A percentile compares a stretch with the other conserved stretches of the same genome.
Conservation (phyloP, 2,113 vertebrate species). For the Dicrurus megarhynchus region DNA sequence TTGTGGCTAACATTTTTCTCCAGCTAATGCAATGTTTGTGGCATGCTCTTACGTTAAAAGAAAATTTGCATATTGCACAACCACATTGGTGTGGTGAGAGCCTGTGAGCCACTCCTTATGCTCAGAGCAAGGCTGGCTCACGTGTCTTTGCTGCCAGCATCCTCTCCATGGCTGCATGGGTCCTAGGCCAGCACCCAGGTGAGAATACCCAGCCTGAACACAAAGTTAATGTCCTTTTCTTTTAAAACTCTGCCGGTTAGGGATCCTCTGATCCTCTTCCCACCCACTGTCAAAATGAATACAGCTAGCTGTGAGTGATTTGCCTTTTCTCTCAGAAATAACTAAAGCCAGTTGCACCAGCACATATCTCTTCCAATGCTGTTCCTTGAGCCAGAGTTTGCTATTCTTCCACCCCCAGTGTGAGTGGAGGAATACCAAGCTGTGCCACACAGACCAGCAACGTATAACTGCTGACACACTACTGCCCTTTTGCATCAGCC, state of each 20-base stretch:
- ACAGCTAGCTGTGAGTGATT: neutral
- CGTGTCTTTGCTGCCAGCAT: neutral
- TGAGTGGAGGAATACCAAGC: neutral
- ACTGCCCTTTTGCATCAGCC: neutral
- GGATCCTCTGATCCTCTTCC: neutral
- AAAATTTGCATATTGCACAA: neutral
- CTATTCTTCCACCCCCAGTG: neutral
- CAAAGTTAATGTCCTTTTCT: neutral
- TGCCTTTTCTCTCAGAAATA: neutral
- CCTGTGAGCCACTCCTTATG: neutral
- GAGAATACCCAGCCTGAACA: neutral
- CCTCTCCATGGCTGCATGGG: neutral
- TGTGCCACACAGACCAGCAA: neutral
- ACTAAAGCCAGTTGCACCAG: neutral
- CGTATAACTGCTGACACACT: accelerated
- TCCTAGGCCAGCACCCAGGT: neutral
- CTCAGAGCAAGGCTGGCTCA: neutral
- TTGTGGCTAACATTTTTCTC: neutral
- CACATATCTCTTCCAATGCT: neutral
- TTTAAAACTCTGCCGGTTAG: neutral
- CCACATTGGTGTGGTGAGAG: accelerated
- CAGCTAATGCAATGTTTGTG: neutral
- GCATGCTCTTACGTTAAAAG: neutral
- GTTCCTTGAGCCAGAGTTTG: neutral
- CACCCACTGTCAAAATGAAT: neutral